phyloP scores from a whole-genome alignment of 2,113 vertebrate species.

The Ahaetulla prasina region DNA sequence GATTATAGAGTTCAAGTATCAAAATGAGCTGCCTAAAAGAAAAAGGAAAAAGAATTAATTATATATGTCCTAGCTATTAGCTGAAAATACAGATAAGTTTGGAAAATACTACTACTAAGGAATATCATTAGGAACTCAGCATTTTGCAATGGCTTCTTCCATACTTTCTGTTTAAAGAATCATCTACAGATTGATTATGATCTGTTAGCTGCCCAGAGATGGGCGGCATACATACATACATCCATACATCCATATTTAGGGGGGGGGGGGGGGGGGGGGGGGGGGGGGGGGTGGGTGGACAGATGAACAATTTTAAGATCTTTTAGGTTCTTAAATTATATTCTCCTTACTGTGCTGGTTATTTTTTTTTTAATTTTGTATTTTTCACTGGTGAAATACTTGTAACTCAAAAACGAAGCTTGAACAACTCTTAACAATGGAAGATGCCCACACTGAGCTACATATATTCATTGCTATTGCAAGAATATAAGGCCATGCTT shows the following conservation, averaged over 20 bases:
- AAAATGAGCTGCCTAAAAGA: slow-evolving; percentile 71
- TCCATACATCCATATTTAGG: too few relatives aligned
- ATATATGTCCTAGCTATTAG: background rate
- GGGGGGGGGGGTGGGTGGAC: too few relatives aligned
- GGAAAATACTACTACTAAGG: background rate
- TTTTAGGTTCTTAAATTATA: background rate
- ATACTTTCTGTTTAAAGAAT: background rate
- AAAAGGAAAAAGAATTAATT: slow-evolving; percentile 18
- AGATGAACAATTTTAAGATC: background rate
- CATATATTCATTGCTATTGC: background rate
- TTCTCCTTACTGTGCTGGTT: background rate
- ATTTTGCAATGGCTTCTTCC: background rate
- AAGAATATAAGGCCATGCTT: background rate
- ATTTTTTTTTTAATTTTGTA: background rate
- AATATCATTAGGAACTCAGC: background rate
- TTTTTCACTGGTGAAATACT: background rate
- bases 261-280: too few relatives aligned
- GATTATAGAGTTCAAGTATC: slow-evolving; percentile 70
- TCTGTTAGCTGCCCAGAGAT: background rate
- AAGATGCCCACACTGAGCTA: background rate
- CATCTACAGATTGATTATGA: too few relatives aligned
- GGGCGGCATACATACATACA: too few relatives aligned
- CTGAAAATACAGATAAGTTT: background rate
- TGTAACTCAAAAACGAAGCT: background rate
- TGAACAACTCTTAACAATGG: background rate